These are phyloP conservation scores for Erpetoichthys calabaricus DNA, from an alignment of 2,797 vertebrate species.

Conservation along the genomic window DNA sequence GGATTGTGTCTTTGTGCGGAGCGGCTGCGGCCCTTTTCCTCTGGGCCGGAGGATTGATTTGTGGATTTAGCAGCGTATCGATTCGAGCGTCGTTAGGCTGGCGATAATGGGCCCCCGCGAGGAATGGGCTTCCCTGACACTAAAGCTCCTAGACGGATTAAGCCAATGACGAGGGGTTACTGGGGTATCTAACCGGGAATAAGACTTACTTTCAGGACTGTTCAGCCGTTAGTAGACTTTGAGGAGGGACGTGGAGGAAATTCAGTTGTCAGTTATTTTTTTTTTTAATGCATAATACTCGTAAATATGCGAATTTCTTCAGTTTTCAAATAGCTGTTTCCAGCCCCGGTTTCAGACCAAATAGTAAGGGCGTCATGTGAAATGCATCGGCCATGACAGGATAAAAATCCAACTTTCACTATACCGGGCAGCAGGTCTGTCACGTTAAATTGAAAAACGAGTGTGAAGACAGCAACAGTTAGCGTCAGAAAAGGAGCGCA, in stretches of 20 bases:
- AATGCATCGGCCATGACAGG: too few species aligned
- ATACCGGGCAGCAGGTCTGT: too few species aligned
- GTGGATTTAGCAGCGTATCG: conserved; percentile 23
- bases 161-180: conserved; percentile 60
- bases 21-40: too few species aligned
- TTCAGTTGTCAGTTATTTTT: conserved; percentile 11
- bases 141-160: conserved; percentile 51
- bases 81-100: conserved; percentile 19
- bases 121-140: conserved; percentile 53
- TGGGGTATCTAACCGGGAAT: conserved; percentile 48
- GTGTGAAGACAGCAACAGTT: too few species aligned
- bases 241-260: conserved; percentile 32
- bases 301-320: too few species aligned
- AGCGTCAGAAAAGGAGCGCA: too few species aligned
- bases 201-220: conserved; percentile 55
- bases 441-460: too few species aligned
- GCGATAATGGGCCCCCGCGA: conserved; percentile 38
- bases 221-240: conserved; percentile 36
- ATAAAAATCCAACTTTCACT: too few species aligned
- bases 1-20: too few species aligned
- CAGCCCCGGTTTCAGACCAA: too few species aligned
- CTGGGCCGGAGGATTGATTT: conserved; percentile 37
- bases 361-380: too few species aligned
- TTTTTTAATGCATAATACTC: neutral
- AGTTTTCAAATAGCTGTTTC: too few species aligned